Base-by-base conservation (phyloP, 2,888 invertebrate species). In the Sesamia inferens region DNA sequence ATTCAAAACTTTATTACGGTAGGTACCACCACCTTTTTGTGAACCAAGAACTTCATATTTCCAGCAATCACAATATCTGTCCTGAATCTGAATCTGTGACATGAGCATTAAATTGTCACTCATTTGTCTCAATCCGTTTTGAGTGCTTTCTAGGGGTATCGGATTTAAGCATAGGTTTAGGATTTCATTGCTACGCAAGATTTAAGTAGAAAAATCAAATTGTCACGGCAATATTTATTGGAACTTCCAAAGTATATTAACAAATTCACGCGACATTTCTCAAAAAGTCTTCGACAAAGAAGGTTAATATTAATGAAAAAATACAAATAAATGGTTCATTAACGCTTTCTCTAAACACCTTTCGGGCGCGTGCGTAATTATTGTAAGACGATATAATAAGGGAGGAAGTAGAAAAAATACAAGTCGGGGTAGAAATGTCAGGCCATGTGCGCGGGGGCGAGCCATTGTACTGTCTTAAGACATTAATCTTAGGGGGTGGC, bases 311-410 rank as follows among this genome's bases (percentile, higher is more conserved):
- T 78, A 76, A 69, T 82, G 66, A 71, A 84, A 77, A 66, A 74
- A 76, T 72, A 83, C 73, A 85, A 89, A 90, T 89, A 88, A 91
- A 92, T 91, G 88, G 88, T 91, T 92, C 90, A 92, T 93, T 91
- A 91, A 87, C 88, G 93, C 95, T 95, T 95, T 95, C 94, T 91
- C 93, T 93, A 92, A 93, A 93, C 95, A 95, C 94, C 95, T 95
- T 95, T 94, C 87, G 88, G 85, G 90, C 94, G 94, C 94, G 95
- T 95, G 95, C 94, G 91, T 88, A 84, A 85, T 93, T 92, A 93
- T 93, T 92, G 90, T 91, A 88, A 90, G 90, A 88, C 89, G 87
- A 81, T 83, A 91, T 92, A 93, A 93, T 92, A 93, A 92, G 90
- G 91, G 90, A 94, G 94, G 94, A 94, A 94, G 91, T 92, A 77